Conservation (phyloP, 2,797 vertebrate genomes). For the Brotogeris chrysoptera region DNA sequence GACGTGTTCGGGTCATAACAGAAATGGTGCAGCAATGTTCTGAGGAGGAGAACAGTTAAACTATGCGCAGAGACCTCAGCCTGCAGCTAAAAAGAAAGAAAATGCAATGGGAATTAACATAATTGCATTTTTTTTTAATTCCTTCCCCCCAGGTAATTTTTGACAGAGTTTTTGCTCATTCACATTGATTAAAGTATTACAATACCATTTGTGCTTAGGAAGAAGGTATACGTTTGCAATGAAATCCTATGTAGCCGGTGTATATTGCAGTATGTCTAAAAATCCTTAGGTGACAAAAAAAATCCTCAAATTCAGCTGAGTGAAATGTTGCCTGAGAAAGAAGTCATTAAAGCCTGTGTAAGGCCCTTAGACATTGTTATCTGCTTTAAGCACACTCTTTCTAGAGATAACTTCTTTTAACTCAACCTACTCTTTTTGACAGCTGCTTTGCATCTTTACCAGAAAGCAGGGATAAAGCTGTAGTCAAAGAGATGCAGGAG, state of each 20-base stretch:
- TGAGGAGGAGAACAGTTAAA: background rate
- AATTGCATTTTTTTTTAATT: background rate
- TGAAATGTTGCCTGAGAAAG: background rate
- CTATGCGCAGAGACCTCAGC: background rate
- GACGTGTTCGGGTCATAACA: background rate
- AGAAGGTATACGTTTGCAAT: background rate
- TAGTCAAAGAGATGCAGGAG: background rate
- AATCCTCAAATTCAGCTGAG: background rate
- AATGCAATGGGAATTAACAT: background rate
- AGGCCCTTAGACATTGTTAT: background rate
- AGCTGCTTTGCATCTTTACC: constrained; percentile 11
- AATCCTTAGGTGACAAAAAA: background rate
- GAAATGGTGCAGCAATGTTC: background rate
- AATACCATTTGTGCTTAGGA: background rate
- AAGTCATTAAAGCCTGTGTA: background rate
- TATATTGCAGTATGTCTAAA: background rate
- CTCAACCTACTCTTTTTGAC: background rate
- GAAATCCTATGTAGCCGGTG: background rate
- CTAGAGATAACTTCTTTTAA: background rate
- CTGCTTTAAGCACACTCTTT: background rate
- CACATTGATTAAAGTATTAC: background rate
- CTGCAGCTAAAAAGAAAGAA: background rate
- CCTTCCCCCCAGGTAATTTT: background rate
- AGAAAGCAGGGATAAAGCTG: background rate
- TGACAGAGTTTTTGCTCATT: background rate